Conservation (phyloP, 2,797 vertebrate genomes). For the Emys orbicularis region DNA sequence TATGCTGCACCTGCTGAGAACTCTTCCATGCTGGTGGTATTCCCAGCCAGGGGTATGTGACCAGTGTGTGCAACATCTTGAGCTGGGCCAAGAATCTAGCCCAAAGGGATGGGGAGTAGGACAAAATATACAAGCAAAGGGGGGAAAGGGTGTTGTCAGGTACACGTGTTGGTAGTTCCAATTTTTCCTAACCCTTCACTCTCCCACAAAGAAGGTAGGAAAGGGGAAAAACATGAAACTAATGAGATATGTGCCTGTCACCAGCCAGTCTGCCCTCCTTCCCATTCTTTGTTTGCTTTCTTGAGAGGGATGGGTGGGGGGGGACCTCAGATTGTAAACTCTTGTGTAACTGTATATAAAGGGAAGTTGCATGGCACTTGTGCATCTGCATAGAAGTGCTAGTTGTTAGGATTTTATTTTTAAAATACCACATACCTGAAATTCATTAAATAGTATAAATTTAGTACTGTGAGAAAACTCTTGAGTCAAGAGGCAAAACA, state of each 20-base stretch:
- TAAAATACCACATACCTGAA: background rate
- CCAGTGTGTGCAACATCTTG: background rate
- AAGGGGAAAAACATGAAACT: background rate
- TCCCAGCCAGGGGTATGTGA: background rate
- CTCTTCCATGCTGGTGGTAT: background rate
- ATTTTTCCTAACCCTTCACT: background rate
- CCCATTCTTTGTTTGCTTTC: background rate
- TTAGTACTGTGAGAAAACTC: constrained; percentile 9
- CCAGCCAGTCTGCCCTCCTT: background rate
- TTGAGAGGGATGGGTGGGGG: fast-evolving
- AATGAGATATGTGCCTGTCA: background rate
- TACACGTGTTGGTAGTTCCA: background rate
- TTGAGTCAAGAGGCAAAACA: constrained; percentile 8
- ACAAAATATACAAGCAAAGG: background rate
- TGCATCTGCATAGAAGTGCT: background rate
- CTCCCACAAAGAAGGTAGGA: background rate
- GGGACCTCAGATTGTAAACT: background rate
- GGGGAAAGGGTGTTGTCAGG: background rate
- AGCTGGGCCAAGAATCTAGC: background rate
- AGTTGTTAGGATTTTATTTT: background rate
- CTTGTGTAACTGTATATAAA: background rate
- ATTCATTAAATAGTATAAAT: background rate
- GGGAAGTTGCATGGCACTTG: background rate
- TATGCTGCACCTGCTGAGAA: background rate
- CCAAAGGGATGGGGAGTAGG: background rate